Evolutionary conservation across 92 coral and sea anemone genomes (phyloP).

Genomic region (Epizoanthus rinbou): DNA sequence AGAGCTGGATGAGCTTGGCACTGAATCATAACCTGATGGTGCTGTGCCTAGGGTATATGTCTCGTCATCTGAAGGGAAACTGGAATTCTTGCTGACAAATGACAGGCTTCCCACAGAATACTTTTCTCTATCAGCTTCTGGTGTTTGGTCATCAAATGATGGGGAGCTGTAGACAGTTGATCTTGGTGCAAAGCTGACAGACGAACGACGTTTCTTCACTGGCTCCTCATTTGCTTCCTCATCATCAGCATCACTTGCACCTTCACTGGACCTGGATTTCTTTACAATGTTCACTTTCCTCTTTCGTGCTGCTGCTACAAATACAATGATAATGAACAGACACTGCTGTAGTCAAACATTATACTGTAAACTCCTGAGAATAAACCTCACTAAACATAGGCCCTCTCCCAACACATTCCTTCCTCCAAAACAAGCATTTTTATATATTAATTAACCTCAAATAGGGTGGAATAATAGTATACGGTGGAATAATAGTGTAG

Average conservation of each 20-base stretch:
- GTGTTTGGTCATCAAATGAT: slow-evolving; percentile 33
- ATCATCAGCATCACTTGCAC: slow-evolving; percentile 60
- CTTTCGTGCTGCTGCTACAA: slow-evolving; percentile 33
- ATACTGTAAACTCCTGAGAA: no score
- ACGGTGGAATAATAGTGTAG: no score
- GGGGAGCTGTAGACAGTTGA: slow-evolving; percentile 56
- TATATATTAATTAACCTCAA: no score
- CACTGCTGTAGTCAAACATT: no score
- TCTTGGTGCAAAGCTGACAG: slow-evolving; percentile 82
- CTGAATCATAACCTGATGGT: slow-evolving; percentile 8
- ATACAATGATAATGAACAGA: no score
- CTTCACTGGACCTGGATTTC: background rate
- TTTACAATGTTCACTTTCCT: slow-evolving; percentile 47
- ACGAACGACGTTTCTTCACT: slow-evolving; percentile 63
- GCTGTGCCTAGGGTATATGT: slow-evolving; percentile 63
- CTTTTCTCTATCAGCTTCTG: slow-evolving; percentile 20
- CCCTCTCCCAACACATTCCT: no score
- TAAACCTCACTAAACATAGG: no score
- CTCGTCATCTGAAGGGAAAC: slow-evolving; percentile 39
- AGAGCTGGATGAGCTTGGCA: slow-evolving; percentile 40
- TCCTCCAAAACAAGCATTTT: no score
- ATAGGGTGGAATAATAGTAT: no score
- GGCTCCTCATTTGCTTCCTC: slow-evolving; percentile 41
- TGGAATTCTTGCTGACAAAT: slow-evolving; percentile 49
- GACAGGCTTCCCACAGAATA: slow-evolving; percentile 24